Evolutionary conservation across 2,888 invertebrate genomes (phyloP), one percentile per base, ranked within the genome.

Genomic region (Habroteleia sp.): DNA sequence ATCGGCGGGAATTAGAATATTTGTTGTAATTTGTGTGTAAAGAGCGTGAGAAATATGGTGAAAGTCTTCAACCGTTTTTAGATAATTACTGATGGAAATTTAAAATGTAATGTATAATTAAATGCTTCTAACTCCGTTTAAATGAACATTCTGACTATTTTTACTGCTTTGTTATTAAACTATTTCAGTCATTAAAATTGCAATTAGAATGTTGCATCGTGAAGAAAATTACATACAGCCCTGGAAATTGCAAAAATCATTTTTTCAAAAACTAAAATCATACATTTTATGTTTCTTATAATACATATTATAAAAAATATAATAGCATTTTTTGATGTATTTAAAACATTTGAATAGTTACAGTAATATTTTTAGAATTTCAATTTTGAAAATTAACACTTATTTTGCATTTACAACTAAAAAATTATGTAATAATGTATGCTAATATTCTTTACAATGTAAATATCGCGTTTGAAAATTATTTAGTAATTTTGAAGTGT

Each of bases 1-100:
- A 35, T 58, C 60, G 42, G 39, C 37, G 44, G 25, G 69, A 58
- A 68, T 68, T 65, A 63, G 29, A 72, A 62, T 63, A 60, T 54
- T 66, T 46, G 66, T 44, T 50, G 50, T 60, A 46, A 66, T 58
- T 66, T 37, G 66, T 66, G 60, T 66, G 42, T 74, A 66, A 74
- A 66, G 60, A 74, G 73, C 73, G 66, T 66, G 73, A 74, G 73
- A 62, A 73, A 50, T 23, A 48, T 31, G 60, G 73, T 33, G 66
- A 74, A 66, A 66, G 60, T 66, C 29, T 48, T 50, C 37, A 25
- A 16, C 29, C 39, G 52, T 54, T 60, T 74, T 74, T 74, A 66
- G 66, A 74, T 66, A 66, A 62, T 73, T 60, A 29, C 39, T 27
- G 16, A 52, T 46, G 52, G 25, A 54, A 66, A 60, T 54, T 74